These are phyloP conservation scores for Laticauda colubrina DNA, from an alignment of 2,113 vertebrate genomes.

Conservation along the genomic window DNA sequence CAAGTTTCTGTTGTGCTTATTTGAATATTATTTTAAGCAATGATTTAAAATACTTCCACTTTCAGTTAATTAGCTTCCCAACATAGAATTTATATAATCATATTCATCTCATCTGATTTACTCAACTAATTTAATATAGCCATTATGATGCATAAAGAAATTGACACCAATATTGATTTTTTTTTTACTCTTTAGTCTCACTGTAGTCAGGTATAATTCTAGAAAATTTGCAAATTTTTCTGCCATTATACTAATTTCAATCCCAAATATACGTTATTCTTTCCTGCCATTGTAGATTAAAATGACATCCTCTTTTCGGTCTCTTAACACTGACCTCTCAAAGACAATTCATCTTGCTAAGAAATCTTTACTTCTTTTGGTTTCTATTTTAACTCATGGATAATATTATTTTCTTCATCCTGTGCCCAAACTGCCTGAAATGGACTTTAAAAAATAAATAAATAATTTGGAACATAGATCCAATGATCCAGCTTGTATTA, in stretches of 20 bases:
- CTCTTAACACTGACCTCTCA: background rate
- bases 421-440: background rate
- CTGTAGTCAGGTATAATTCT: background rate
- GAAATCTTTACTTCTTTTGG: background rate
- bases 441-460: background rate
- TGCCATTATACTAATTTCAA: background rate
- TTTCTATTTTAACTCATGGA: background rate
- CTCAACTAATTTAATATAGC: background rate
- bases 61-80: background rate
- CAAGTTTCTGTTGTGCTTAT: background rate
- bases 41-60: background rate
- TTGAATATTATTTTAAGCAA: background rate
- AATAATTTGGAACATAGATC: background rate
- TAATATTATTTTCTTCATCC: background rate
- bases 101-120: background rate
- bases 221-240: background rate
- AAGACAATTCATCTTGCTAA: background rate
- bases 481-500: background rate
- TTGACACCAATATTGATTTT: background rate
- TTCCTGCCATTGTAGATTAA: background rate
- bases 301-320: background rate
- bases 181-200: background rate
- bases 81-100: background rate
- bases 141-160: background rate
- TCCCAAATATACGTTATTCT: background rate